Base-by-base conservation (phyloP, 2,888 invertebrate species). In the Hipparchia sbordonii region DNA sequence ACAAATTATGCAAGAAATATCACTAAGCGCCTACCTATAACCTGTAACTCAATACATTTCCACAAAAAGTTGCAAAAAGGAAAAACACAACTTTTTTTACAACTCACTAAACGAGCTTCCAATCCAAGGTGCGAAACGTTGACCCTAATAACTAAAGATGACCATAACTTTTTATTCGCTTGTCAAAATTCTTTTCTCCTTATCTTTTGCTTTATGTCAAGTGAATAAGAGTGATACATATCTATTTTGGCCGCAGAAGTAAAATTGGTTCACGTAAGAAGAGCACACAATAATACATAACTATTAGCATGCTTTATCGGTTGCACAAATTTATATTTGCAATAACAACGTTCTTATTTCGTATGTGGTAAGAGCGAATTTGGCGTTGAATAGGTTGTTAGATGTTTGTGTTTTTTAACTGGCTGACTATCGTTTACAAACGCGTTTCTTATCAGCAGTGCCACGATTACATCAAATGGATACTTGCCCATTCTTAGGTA, bases 41-140 rank as follows among this genome's bases (percentile, higher is more conserved):
- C 23, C 23, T 56, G 7, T 13, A 56, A 13, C 13, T n/a, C n/a
- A n/a, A 45, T 23, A n/a, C 10, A 48, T 56, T 60, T 60, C 60
- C 51, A 39, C 51, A 61, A 69, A 67, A 60, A n/a, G 23, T 23
- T 67, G n/a, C 67, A 45, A 45, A 67, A 56, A 45, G n/a, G 52
- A 67, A 67, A 46, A 7, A 39, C 39, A 4, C 39, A 3, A 57
- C 57, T 90, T 88, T 89, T 23, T 89, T 89, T 86, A 85, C 85
- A 80, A 82, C 84, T 84, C 90, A 89, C 67, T 80, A 82, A 85
- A 86, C 85, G 81, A 86, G 85, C 87, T 86, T 85, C 78, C 79
- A 81, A 82, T 77, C 83, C 86, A 90, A 91, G 90, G 90, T 91
- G 90, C 87, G 82, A 90, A 90, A 83, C 88, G 88, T 88, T 91